Percentiles rank a stretch among this genome's conserved stretches.
phyloP scores from a whole-genome alignment of 2,113 vertebrate genomes.

The Athene cunicularia region DNA sequence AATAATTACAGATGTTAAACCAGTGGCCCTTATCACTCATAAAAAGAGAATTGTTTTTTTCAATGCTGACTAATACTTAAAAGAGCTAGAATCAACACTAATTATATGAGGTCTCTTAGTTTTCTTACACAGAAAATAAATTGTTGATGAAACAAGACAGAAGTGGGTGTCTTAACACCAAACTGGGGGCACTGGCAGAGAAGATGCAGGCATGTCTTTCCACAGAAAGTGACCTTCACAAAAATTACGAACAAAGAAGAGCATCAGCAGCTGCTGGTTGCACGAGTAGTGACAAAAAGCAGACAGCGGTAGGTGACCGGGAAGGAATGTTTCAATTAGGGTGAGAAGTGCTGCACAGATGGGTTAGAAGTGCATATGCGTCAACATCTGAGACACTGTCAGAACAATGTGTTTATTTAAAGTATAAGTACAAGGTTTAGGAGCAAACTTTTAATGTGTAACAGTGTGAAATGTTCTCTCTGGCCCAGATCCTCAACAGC shows the following conservation, averaged over 20 bases:
- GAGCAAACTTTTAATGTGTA: not conserved
- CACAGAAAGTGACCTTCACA: not conserved
- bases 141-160: not conserved
- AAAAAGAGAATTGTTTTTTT: not conserved
- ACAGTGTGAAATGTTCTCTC: not conserved
- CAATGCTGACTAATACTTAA: not conserved
- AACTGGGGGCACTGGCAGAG: too few relatives aligned
- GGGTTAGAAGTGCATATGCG: not conserved
- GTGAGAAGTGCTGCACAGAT: not conserved
- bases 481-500: not conserved
- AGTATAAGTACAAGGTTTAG: not conserved
- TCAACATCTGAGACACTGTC: not conserved
- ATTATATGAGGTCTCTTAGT: not conserved
- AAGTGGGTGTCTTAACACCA: not conserved
- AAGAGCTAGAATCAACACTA: not conserved
- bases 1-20: constrained; percentile 46
- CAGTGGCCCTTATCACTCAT: not conserved
- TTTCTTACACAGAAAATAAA: not conserved
- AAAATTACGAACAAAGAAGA: not conserved
- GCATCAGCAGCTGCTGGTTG: not conserved
- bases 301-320: not conserved
- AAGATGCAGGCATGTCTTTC: not conserved
- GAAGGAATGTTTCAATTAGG: not conserved
- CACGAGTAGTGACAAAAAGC: not conserved
- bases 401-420: not conserved